A percentile compares a stretch with the other conserved stretches of the same genome.
These are phyloP conservation scores for Bembecia ichneumoniformis DNA, from an alignment of 2,888 invertebrate genomes.

Conservation along the genomic window DNA sequence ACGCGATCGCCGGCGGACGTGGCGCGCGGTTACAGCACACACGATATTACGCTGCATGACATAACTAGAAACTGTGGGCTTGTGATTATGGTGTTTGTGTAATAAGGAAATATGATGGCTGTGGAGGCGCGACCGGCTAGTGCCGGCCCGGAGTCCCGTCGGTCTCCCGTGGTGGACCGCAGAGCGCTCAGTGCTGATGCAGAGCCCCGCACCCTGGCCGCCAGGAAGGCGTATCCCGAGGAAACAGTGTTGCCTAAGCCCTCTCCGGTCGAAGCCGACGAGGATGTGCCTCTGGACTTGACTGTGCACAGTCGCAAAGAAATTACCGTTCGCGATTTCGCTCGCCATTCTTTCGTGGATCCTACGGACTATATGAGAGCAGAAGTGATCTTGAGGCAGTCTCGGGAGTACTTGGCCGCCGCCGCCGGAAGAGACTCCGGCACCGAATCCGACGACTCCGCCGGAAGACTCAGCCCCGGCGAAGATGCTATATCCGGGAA, in stretches of 20 bases:
- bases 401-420: conserved; percentile 59
- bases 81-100: conserved; percentile 62
- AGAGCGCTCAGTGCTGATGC: conserved; percentile 48
- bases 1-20: conserved; percentile 65
- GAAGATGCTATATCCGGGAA: conserved; percentile 65
- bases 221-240: conserved; percentile 66
- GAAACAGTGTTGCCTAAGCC: conserved; percentile 25
- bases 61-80: conserved; percentile 50
- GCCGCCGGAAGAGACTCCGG: conserved; percentile 77
- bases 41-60: conserved; percentile 58
- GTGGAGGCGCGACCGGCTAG: conserved; percentile 64
- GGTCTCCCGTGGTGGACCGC: conserved; percentile 39
- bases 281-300: conserved; percentile 85
- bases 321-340: conserved; percentile 65
- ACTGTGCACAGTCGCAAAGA: conserved; percentile 72
- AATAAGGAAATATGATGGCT: conserved; percentile 63
- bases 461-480: conserved; percentile 76
- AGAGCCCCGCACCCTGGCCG: conserved; percentile 64
- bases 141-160: conserved; percentile 42
- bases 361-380: conserved; percentile 63
- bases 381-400: conserved; percentile 63
- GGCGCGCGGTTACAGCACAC: conserved; percentile 37
- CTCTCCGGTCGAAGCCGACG: conserved; percentile 30
- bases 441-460: conserved; percentile 86
- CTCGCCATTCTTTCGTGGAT: conserved; percentile 63